Base-by-base conservation (phyloP, 2,888 invertebrate species). In the Cryptocephalus primarius region DNA sequence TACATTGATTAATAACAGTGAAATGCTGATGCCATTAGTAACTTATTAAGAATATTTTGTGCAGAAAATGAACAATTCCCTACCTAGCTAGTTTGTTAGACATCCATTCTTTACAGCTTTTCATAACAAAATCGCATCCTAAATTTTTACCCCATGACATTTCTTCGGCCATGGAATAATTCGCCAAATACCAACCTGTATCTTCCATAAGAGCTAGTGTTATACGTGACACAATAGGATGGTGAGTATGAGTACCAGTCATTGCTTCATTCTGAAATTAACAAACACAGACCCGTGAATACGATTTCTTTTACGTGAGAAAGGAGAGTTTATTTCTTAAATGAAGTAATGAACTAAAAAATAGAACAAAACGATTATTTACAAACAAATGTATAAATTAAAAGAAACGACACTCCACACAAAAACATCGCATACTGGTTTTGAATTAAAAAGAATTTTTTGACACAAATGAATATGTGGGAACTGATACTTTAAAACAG, bases 241-340 rank as follows among this genome's bases (percentile, higher is more conserved):
- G 94, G 69, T 96, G 96, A 0, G 97, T 97, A 70, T 97, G 97
- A 0, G 95, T 96, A 1, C 96, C 97, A 0, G 97, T 97, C 97
- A 99, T 99, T 0, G 96, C 96, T 72, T 99, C 97, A 70, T 96
- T 96, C 90, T 94, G 65, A 34, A 63, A 60, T 48, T 50, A 51
- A 43, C 40, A 36, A 38, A 36, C 38, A 34, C n/a, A 31, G 22
- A 11, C 34, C 22, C 12, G 13, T 9, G 42, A 36, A 22, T 4
- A 22, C 6, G 22, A 22, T 4, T 22, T 22, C n/a, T n/a, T n/a
- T n/a, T n/a, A n/a, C n/a, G n/a, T n/a, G n/a, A n/a, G n/a, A n/a
- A n/a, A n/a, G n/a, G n/a, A n/a, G n/a, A n/a, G n/a, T n/a, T n/a
- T n/a, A n/a, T n/a, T n/a, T n/a, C n/a, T n/a, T n/a, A n/a, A n/a